phyloP scores from a whole-genome alignment of 2,888 invertebrate species.

The Pheosia tremula region DNA sequence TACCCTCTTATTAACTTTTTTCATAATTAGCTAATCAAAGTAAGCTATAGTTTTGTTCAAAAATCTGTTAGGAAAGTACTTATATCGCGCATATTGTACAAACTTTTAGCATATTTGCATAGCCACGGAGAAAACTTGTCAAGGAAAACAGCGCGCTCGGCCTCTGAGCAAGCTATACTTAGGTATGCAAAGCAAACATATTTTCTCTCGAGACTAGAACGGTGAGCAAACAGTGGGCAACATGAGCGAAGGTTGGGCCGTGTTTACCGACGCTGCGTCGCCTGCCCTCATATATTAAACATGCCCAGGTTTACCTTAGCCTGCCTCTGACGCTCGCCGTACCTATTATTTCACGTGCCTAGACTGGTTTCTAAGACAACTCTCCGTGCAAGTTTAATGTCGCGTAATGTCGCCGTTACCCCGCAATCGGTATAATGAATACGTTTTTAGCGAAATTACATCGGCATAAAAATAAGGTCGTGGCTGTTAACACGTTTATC shows the following conservation, averaged over 20 bases:
- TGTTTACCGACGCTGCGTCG: slow-evolving; percentile 81
- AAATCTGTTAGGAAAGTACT: no score
- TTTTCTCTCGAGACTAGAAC: slow-evolving; percentile 82
- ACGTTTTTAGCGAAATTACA: slow-evolving; percentile 82
- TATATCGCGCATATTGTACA: slow-evolving; percentile 18
- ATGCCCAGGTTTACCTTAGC: slow-evolving; percentile 71
- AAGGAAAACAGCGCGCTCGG: slow-evolving; percentile 68
- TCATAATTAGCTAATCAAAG: background rate
- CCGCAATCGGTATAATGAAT: slow-evolving; percentile 76
- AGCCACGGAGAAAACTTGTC: slow-evolving; percentile 71
- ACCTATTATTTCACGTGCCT: slow-evolving; percentile 39
- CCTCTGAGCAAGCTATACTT: slow-evolving; percentile 64
- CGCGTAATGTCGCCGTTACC: slow-evolving; percentile 51
- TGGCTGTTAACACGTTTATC: slow-evolving; percentile 84
- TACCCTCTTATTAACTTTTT: background rate
- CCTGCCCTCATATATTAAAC: slow-evolving; percentile 83
- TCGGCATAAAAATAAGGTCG: slow-evolving; percentile 83
- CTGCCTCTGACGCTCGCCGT: slow-evolving; percentile 48
- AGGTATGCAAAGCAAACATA: slow-evolving; percentile 82
- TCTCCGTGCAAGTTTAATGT: slow-evolving; percentile 49
- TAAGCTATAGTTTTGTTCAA: no score
- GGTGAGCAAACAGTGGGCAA: slow-evolving; percentile 77
- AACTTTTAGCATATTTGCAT: slow-evolving; percentile 56
- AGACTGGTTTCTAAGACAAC: slow-evolving; percentile 44
- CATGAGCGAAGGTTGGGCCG: slow-evolving; percentile 75